A percentile compares a stretch with the other conserved stretches of the same genome.
Conservation (phyloP, 2,888 invertebrate species). For the Arenicola marina region DNA sequence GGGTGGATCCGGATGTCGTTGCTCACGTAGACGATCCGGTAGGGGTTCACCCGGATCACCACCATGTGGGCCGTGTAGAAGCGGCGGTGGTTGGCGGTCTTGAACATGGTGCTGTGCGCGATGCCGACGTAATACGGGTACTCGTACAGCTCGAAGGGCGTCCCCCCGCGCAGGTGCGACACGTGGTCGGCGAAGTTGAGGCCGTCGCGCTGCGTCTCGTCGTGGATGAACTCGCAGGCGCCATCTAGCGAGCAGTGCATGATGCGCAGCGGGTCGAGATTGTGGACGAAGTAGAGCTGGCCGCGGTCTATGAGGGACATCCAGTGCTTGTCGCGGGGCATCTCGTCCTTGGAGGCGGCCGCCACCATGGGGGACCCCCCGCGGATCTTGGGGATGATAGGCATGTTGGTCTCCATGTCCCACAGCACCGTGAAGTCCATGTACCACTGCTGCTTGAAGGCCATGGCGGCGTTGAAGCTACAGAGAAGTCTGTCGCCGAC, state of each 20-base stretch:
- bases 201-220: conserved; percentile 24
- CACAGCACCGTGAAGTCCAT: conserved; percentile 39
- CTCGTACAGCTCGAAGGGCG: conserved; percentile 37
- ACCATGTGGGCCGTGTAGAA: conserved; percentile 39
- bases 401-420: conserved; percentile 33
- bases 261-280: conserved; percentile 39
- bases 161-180: conserved; percentile 39
- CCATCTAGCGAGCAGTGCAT: conserved; percentile 34
- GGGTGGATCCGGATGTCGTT: conserved; percentile 34
- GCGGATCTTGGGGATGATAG: conserved; percentile 35
- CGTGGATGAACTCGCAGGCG: conserved; percentile 33
- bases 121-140: conserved; percentile 38
- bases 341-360: conserved; percentile 34
- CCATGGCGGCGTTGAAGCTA: conserved; percentile 39
- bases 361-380: conserved; percentile 40
- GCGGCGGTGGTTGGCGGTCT: conserved; percentile 25
- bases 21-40: conserved; percentile 38
- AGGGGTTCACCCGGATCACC: conserved; percentile 34
- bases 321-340: conserved; percentile 43
- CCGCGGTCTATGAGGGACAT: conserved; percentile 32
- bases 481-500: conserved; percentile 30
- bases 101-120: conserved; percentile 41
- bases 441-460: conserved; percentile 21
- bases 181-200: conserved; percentile 34
- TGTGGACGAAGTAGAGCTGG: conserved; percentile 38